A percentile compares a stretch with the other conserved stretches of the same genome.
Evolutionary conservation across 2,888 invertebrate species (phyloP).

Genomic region (Tillus elongatus): DNA sequence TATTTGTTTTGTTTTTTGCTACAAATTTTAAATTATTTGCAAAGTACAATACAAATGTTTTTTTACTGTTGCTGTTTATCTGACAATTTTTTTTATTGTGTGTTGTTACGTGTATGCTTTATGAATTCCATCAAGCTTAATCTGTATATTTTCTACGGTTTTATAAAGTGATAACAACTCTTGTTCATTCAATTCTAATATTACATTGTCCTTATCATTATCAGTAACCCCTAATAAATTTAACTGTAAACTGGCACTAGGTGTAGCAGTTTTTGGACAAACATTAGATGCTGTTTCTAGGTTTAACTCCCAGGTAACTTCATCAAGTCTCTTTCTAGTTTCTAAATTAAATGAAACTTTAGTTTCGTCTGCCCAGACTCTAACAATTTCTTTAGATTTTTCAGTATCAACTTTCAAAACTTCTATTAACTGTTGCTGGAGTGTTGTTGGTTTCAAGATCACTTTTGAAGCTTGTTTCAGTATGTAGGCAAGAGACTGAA

Average conservation of each 20-base stretch:
- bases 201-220: conserved; percentile 36
- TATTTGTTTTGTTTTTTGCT: too few relatives aligned
- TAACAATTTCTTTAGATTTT: conserved; percentile 48
- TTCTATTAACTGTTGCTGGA: conserved; percentile 45
- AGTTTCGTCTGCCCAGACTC: conserved; percentile 46
- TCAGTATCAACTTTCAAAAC: conserved; percentile 43
- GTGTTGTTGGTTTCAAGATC: conserved; percentile 46
- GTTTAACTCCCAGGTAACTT: conserved; percentile 49
- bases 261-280: conserved; percentile 41
- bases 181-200: conserved; percentile 45
- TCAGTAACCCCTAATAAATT: conserved; percentile 30
- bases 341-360: conserved; percentile 46
- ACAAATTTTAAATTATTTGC: too few relatives aligned
- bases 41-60: too few relatives aligned
- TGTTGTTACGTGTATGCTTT: too few relatives aligned
- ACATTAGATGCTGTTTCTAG: conserved; percentile 45
- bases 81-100: too few relatives aligned
- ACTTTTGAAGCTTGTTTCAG: conserved; percentile 45
- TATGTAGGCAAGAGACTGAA: conserved; percentile 37
- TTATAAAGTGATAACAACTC: conserved; percentile 46
- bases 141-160: conserved; percentile 47
- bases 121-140: conserved; percentile 32
- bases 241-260: conserved; percentile 45
- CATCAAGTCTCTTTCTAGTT: conserved; percentile 42
- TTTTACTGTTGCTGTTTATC: too few relatives aligned